Evolutionary conservation across 2,797 vertebrate species (phyloP), one percentile per base, ranked within the genome.

Genomic region (Brachyrhaphis roseni): DNA sequence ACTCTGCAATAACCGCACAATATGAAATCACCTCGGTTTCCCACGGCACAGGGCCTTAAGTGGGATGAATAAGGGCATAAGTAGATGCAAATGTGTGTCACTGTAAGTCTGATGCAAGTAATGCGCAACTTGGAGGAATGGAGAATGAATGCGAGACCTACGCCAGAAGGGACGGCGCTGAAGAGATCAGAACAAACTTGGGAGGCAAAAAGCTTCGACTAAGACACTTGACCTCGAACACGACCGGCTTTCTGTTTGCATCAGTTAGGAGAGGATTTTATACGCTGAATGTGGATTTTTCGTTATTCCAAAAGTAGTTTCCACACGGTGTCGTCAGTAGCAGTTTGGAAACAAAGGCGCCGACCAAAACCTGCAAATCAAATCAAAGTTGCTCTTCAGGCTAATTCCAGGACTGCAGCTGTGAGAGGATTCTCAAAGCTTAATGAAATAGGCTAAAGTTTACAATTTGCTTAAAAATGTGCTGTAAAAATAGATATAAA

Each of bases 71-170:
- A 77, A 20, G 77, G 85, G 79, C 81, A 75, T 78, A 85, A 90
- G 84, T 39, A 84, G 80, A 80, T 88, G 86, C 74, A 84, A 89
- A 90, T 85, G 79, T 86, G 84, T 84, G 90, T 84, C 82, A 82
- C 74, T 76, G 86, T 82, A 68, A 28, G 20, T 84, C 90, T 94
- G 93, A 94, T 84, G 92, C 90, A 93, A 94, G 84, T 72, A 0
- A 23, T 1, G 43, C 28, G 92, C 81, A 93, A 94, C 78, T 73
- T 0, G 72, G 59, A 77, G 79, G 83, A 84, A 77, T 26, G 39
- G 1, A 57, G 87, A 73, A 84, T 75, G 82, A 77, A 84, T 77
- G 83, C 78, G 77, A 76, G 74, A 80, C 77, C n/a, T 34, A 39
- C 28, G 83, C 89, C 91, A 71, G 79, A 73, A 78, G 92, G 85